Base-by-base conservation (phyloP, 2,797 vertebrate species). In the Emydoidea blandingii region DNA sequence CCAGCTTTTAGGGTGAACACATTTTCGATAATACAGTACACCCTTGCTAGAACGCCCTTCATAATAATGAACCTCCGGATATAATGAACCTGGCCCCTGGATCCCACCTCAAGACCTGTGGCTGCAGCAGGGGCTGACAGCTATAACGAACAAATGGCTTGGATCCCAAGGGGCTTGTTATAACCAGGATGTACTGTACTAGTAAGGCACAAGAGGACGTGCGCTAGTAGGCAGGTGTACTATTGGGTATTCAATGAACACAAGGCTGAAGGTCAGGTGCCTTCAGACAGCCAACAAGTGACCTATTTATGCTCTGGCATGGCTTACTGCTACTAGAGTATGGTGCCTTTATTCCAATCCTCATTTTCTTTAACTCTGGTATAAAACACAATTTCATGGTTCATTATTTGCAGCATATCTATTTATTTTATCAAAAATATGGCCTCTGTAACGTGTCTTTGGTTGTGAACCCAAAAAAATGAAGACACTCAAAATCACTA, bases 1-100 rank as follows among this genome's bases (percentile, higher is more conserved):
- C 90, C 80, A 92, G 90, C 1, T 3, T 68, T 80, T 68, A 76
- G 87, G 44, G 91, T 88, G 85, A 94, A 79, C 44, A 90, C 76
- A 83, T 47, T 83, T 96, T 91, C 89, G 81, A 49, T 83, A 95
- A 95, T 95, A 68, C n/a, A 23, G 19, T 37, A 23, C 65, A 68
- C 5, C 2, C n/a, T 68, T 19, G 18, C n/a, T 68, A 6, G 3
- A 37, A 68, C 8, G 8, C n/a, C 18, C n/a, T 37, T 21, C n/a
- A 68, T 37, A 37, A 68, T 68, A 68, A 68, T 7, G 8, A 68
- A 37, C n/a, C n/a, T 68, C 10, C 10, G 9, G 19, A 23, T 21
- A 37, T 23, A 68, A 21, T 37, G 65, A 68, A 68, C 5, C 19
- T 18, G 5, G 19, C 8, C 18, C n/a, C 18, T 37, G 34, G 19